These are phyloP conservation scores for Trididemnum miniatum DNA, from an alignment of 23 tunicate genomes.

Conservation along the genomic window DNA sequence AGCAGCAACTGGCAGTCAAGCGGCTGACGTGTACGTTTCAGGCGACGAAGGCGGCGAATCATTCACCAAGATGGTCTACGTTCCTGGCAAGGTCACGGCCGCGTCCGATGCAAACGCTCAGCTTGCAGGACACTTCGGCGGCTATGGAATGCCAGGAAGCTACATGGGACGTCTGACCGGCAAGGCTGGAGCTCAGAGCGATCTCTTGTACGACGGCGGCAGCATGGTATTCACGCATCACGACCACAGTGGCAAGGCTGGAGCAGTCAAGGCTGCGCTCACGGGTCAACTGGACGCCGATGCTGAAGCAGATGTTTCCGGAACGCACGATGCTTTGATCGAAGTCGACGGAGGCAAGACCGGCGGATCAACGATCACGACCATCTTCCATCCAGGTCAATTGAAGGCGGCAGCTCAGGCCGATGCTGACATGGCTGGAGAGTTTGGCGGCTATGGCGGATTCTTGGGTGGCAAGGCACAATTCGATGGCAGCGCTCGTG, in stretches of 20 bases:
- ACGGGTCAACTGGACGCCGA: neutral
- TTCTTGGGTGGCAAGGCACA: constrained; percentile 19
- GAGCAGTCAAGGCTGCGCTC: constrained; percentile 17
- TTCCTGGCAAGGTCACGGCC: constrained; percentile 9
- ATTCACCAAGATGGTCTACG: constrained; percentile 5
- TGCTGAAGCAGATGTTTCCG: neutral
- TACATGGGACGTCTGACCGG: neutral
- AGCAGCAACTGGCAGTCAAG: constrained; percentile 20
- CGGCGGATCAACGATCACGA: neutral
- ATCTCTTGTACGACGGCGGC: constrained; percentile 1
- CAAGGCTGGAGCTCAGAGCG: constrained; percentile 19
- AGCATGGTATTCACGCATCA: neutral
- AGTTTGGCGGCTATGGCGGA: neutral
- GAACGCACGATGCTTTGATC: constrained; percentile 7
- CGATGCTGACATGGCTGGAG: neutral
- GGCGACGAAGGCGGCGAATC: neutral
- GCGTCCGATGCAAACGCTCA: constrained; percentile 9
- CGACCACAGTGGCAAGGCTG: neutral
- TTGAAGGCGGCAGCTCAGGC: neutral
- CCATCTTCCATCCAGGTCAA: constrained; percentile 14
- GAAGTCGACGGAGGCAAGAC: constrained; percentile 22
- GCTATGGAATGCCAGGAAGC: neutral
- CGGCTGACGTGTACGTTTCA: neutral
- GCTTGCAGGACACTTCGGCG: constrained; percentile 2
- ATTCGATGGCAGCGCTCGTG: neutral